A percentile compares a stretch with the other conserved stretches of the same genome.
Conservation (phyloP, 2,888 invertebrate genomes). For the Clusia tigrina region DNA sequence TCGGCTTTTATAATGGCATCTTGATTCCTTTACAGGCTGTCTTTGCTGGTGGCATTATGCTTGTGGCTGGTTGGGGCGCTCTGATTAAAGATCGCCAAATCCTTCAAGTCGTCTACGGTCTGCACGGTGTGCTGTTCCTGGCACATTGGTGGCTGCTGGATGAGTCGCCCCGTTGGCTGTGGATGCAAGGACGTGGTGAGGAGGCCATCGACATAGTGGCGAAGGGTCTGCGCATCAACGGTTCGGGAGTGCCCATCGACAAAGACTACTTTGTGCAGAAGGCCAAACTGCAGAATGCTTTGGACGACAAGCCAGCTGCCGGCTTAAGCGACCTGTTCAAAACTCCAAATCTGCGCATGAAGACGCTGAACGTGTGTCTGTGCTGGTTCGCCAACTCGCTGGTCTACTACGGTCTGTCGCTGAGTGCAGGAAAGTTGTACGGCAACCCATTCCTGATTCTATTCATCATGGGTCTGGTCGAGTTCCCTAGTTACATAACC, state of each 20-base stretch:
- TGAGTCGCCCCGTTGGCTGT: conserved; percentile 88
- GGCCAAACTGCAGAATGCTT: conserved; percentile 57
- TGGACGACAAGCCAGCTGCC: conserved; percentile 65
- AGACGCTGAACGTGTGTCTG: conserved; percentile 81
- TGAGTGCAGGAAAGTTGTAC: conserved; percentile 81
- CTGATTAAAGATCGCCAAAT: conserved; percentile 75
- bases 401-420: conserved; percentile 84
- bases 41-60: conserved; percentile 82
- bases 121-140: conserved; percentile 76
- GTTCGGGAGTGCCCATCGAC: conserved; percentile 71
- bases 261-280: conserved; percentile 73
- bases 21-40: conserved; percentile 67
- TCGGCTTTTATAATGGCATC: neutral
- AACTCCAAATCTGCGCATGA: conserved; percentile 79
- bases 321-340: conserved; percentile 78
- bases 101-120: conserved; percentile 81
- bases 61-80: conserved; percentile 85
- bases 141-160: conserved; percentile 90
- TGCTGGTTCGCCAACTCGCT: conserved; percentile 91
- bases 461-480: conserved; percentile 81
- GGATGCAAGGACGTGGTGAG: conserved; percentile 79
- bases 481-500: conserved; percentile 80
- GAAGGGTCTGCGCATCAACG: conserved; percentile 79
- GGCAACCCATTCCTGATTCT: conserved; percentile 82
- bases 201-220: conserved; percentile 80